A percentile compares a stretch with the other conserved stretches of the same genome.
Evolutionary conservation across 2,888 invertebrate species (phyloP).

Genomic region (Sinhomidia bicolor): DNA sequence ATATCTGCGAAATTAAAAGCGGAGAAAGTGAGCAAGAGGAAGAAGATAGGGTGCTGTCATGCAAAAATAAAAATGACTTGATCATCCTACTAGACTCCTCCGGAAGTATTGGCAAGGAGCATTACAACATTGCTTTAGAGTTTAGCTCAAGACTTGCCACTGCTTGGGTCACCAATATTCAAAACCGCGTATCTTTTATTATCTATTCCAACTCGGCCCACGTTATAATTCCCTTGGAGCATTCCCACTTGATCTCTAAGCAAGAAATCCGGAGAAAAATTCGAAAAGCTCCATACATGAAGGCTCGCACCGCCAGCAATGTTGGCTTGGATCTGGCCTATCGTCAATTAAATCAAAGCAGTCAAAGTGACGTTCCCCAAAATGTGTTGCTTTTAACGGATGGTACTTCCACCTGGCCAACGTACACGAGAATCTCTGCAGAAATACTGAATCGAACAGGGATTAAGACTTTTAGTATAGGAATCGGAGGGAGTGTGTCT

Average conservation of each 20-base stretch:
- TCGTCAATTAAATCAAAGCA: background rate
- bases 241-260: background rate
- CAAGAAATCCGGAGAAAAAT: conserved; percentile 29
- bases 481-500: conserved; percentile 11
- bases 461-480: conserved; percentile 37
- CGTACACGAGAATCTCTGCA: background rate
- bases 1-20: conserved; percentile 16
- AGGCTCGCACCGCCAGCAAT: background rate
- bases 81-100: conserved; percentile 66
- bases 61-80: conserved; percentile 22
- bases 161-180: conserved; percentile 22
- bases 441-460: background rate
- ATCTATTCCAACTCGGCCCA: conserved; percentile 25
- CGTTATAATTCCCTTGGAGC: background rate
- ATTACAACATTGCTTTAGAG: conserved; percentile 36
- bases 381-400: conserved; percentile 61
- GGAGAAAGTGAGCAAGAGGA: background rate
- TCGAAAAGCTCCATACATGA: background rate
- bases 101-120: conserved; percentile 54
- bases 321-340: background rate
- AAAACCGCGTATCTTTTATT: conserved; percentile 31
- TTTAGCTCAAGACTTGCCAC: conserved; percentile 35
- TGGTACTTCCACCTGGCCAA: background rate
- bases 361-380: background rate
- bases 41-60: background rate